Conservation (phyloP, 2,888 invertebrate species). For the Dendrolimus houi region DNA sequence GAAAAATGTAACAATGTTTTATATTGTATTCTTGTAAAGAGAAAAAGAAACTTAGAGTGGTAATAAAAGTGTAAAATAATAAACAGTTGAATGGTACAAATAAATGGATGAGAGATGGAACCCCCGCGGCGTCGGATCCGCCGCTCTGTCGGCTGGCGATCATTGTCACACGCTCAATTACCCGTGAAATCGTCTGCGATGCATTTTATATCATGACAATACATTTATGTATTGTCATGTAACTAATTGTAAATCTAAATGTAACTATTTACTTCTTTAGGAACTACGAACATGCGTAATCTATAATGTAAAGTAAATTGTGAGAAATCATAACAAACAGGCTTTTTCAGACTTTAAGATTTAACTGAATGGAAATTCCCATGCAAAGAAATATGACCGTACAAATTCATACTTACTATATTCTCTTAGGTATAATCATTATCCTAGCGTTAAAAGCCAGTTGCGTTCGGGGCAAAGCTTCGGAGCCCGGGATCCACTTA, state of each 20-base stretch:
- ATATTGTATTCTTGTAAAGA: not conserved
- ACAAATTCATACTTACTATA: no score
- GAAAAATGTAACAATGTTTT: not conserved
- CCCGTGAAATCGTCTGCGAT: slow-evolving; percentile 52
- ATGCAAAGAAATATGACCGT: no score
- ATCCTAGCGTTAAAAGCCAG: no score
- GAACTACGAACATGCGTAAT: no score
- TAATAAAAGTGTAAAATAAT: slow-evolving; percentile 34
- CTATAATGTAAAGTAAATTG: no score
- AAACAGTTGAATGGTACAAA: slow-evolving; percentile 35
- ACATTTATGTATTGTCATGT: not conserved
- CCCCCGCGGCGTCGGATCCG: slow-evolving; percentile 25
- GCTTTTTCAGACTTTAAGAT: no score
- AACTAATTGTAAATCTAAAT: no score
- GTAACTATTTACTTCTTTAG: slow-evolving; percentile 8
- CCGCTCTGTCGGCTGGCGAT: slow-evolving; percentile 25
- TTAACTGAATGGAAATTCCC: no score
- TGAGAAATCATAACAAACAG: no score
- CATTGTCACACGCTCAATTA: slow-evolving; percentile 58
- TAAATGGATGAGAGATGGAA: slow-evolving; percentile 24
- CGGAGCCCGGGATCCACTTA: no score
- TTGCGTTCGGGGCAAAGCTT: no score
- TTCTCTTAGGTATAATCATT: no score
- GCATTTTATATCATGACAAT: slow-evolving; percentile 10
- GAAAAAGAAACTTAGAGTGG: slow-evolving; percentile 20